Evolutionary conservation across 2,797 vertebrate genomes (phyloP), one percentile per base, ranked within the genome.

Genomic region (Odontamblyopus rebecca): DNA sequence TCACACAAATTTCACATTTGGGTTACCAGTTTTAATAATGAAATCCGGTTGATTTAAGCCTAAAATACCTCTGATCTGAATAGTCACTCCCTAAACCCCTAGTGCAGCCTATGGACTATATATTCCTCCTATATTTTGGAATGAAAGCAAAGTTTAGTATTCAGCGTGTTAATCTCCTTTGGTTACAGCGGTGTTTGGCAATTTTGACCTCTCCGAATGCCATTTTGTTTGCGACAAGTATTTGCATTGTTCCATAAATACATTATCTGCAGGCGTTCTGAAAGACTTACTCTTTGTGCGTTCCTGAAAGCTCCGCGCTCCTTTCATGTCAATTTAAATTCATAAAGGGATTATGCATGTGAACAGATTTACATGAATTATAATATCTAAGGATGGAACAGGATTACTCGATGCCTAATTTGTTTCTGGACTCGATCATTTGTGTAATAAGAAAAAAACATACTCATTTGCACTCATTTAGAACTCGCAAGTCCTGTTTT

Each of bases 301-400:
- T 56, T 23, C 9, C n/a, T 56, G 54, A 56, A 23, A 11, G n/a
- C 51, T 3, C 54, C 12, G 8, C n/a, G 1, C 18, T 56, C 54
- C 57, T 60, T 60, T 60, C 57, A 60, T 30, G 27, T 30, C 57
- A 60, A 16, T 60, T 29, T 60, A 60, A 60, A 60, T 30, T 60
- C 27, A 60, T 60, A 35, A 61, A 61, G 60, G 16, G 29, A 61
- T 61, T 61, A 61, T 18, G 29, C 29, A 61, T 9, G 18, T 35
- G 30, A 32, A 61, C 60, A 38, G 60, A 61, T 61, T 32, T 32
- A 54, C 29, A 68, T 32, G 15, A 38, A 59, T 32, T 38, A 57
- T 26, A 4, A 23, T 30, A 54, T 61, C 60, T 61, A 38, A 61
- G 38, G 29, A 19, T 18, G 60, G 60, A 61, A 9, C 41, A 66